These are phyloP conservation scores for Odontophorus gujanensis DNA, from an alignment of 2,113 vertebrate species.

Conservation along the genomic window DNA sequence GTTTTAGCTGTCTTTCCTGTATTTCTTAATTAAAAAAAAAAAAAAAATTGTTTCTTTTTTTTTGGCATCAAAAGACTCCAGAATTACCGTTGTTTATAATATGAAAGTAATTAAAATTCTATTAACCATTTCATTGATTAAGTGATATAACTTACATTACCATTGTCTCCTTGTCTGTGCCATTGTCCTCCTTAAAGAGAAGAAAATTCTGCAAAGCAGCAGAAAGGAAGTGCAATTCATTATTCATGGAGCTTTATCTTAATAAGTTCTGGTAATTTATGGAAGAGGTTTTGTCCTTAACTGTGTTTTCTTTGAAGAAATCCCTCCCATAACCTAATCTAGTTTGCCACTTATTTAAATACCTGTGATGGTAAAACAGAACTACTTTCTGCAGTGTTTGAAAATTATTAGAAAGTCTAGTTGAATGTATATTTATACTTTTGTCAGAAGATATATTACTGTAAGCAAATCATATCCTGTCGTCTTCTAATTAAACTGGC, in stretches of 20 bases:
- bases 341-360: neutral
- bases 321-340: rapidly evolving
- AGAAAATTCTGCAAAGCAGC: neutral
- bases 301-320: neutral
- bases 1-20: neutral
- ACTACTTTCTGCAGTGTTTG: neutral
- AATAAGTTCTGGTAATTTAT: neutral
- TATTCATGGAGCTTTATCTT: neutral
- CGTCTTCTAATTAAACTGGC: neutral
- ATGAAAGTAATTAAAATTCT: neutral
- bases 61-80: neutral
- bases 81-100: neutral
- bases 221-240: neutral
- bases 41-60: neutral
- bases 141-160: neutral
- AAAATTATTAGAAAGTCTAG: neutral
- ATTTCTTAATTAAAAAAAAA: neutral
- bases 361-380: neutral
- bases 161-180: neutral
- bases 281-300: neutral
- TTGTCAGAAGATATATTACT: neutral
- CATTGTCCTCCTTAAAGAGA: neutral
- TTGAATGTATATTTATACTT: neutral
- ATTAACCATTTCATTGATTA: too few species aligned
- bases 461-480: neutral